A percentile compares a stretch with the other conserved stretches of the same genome.
These are phyloP conservation scores for Ametastegia equiseti DNA, from an alignment of 2,888 invertebrate genomes.

Conservation along the genomic window DNA sequence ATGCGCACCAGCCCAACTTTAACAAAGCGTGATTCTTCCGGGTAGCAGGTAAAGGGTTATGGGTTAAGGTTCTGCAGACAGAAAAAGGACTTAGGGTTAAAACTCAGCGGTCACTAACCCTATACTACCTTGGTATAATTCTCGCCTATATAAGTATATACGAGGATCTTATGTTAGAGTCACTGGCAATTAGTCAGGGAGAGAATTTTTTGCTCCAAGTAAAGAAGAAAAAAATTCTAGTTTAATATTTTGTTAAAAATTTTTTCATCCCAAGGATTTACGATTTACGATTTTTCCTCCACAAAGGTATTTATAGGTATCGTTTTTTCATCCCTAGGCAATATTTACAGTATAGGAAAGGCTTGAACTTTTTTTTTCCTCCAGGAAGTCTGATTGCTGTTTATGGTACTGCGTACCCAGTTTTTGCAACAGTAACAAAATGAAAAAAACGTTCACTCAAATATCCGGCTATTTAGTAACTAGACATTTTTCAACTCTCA, in stretches of 20 bases:
- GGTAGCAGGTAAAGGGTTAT: slow-evolving; percentile 58
- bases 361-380: slow-evolving; percentile 24
- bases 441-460: not conserved
- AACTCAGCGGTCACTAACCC: slow-evolving; percentile 47
- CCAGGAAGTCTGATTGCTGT: slow-evolving; percentile 35
- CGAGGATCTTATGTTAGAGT: too few species aligned
- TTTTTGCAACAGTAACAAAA: slow-evolving; percentile 8
- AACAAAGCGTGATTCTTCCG: slow-evolving; percentile 50
- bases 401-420: slow-evolving; percentile 18
- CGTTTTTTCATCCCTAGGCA: slow-evolving; percentile 19
- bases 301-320: not conserved
- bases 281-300: not conserved
- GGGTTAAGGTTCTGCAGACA: not conserved
- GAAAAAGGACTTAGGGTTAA: not conserved
- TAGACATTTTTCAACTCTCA: not conserved
- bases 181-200: slow-evolving; percentile 58
- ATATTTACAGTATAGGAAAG: not conserved
- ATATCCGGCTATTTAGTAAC: slow-evolving; percentile 2
- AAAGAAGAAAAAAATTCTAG: not conserved
- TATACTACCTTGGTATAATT: not conserved
- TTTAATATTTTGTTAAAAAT: slow-evolving; percentile 23
- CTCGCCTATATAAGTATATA: not conserved
- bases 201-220: slow-evolving; percentile 55
- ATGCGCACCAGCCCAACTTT: not conserved
- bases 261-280: not conserved